A percentile compares a stretch with the other conserved stretches of the same genome.
Evolutionary conservation across 53 echinoderm and acorn worm genomes (phyloP).

Genomic region (Patiria pectinifera): DNA sequence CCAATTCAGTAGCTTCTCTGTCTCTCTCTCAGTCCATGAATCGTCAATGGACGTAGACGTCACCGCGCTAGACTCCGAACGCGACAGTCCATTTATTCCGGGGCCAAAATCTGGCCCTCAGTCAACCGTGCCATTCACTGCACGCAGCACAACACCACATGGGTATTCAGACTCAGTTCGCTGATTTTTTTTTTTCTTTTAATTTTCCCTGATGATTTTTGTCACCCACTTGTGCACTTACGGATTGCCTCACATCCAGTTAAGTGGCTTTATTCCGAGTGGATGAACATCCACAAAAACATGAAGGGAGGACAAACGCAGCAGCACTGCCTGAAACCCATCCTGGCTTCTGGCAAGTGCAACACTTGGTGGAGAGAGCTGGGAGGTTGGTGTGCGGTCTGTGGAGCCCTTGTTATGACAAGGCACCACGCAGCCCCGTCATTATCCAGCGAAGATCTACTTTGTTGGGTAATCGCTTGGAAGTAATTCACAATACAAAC

Average conservation of each 20-base stretch:
- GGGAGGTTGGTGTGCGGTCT: not conserved
- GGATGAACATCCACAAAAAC: constrained; percentile 39
- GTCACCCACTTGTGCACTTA: constrained; percentile 57
- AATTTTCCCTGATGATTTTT: not conserved
- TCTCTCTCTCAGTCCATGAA: not conserved
- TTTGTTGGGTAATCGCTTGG: constrained; percentile 50
- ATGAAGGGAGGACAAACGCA: too few species aligned
- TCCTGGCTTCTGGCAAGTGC: constrained; percentile 40
- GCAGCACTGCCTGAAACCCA: not conserved
- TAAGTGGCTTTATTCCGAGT: constrained; percentile 61
- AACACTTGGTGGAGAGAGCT: constrained; percentile 10
- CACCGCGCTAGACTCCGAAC: not conserved
- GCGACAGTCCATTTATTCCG: constrained; percentile 1
- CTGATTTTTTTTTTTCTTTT: not conserved
- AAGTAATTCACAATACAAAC: constrained; percentile 57
- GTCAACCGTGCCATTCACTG: constrained; percentile 1
- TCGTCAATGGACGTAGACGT: not conserved
- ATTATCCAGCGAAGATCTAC: constrained; percentile 56
- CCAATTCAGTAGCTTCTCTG: not conserved
- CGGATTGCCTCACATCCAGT: constrained; percentile 44
- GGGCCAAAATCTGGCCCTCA: not conserved
- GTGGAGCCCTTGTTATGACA: constrained; percentile 29
- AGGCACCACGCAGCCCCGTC: constrained; percentile 31
- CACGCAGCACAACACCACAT: constrained; percentile 1
- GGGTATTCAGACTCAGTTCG: constrained; percentile 27